Percentiles rank a stretch among this genome's conserved stretches.
Evolutionary conservation across 2,797 vertebrate species (phyloP).

Genomic region (Coluber constrictor): DNA sequence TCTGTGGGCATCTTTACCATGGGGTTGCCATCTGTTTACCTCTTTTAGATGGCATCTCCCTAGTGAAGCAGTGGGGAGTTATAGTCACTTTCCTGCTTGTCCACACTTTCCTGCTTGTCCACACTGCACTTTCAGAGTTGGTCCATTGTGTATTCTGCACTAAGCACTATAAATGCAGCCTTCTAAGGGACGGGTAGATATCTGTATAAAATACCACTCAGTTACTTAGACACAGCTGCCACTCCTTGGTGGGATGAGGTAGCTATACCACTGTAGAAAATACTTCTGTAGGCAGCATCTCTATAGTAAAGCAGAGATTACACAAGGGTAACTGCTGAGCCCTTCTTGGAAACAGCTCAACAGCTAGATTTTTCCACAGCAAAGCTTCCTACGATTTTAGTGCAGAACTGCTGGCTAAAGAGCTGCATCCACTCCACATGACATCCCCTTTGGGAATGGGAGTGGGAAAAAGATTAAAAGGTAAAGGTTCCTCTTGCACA

Average conservation of each 20-base stretch:
- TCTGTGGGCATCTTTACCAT: neutral
- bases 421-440: neutral
- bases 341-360: neutral
- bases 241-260: neutral
- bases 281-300: neutral
- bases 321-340: neutral
- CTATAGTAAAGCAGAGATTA: neutral
- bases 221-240: neutral
- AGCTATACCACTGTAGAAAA: neutral
- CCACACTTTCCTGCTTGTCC: neutral
- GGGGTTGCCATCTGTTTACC: neutral
- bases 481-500: too few species aligned
- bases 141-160: neutral
- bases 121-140: neutral
- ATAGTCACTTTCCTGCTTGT: neutral
- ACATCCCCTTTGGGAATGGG: neutral
- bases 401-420: neutral
- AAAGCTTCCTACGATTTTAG: neutral
- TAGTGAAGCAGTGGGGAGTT: neutral
- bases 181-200: neutral
- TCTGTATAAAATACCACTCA: neutral
- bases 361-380: neutral
- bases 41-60: neutral
- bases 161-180: neutral
- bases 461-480: neutral